Conservation (phyloP, 2,888 invertebrate genomes). For the Drepanosiphum platanoidis region DNA sequence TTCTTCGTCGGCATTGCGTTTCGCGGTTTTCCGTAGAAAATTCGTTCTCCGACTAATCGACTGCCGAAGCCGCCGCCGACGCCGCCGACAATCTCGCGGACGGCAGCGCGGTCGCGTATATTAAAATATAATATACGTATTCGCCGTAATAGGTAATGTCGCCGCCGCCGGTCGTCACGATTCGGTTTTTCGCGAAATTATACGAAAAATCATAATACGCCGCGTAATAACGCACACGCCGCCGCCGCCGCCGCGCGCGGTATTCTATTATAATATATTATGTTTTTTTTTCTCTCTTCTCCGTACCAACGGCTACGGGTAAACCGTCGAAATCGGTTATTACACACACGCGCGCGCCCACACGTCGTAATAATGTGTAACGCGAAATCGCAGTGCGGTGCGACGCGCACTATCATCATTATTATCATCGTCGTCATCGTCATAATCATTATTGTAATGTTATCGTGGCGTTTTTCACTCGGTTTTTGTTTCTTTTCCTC, state of each 20-base stretch:
- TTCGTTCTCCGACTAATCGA: not conserved
- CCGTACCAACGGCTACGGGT: too few relatives aligned
- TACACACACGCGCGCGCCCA: too few relatives aligned
- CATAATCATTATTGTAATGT: not conserved
- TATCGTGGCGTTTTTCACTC: constrained; percentile 16
- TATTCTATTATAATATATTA: too few relatives aligned
- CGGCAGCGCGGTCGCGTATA: not conserved
- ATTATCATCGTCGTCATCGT: too few relatives aligned
- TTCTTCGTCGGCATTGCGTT: constrained; percentile 1
- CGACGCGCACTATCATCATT: too few relatives aligned
- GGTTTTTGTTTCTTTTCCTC: not conserved
- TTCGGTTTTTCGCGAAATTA: constrained; percentile 17
- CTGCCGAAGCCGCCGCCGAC: not conserved
- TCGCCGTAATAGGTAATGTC: not conserved
- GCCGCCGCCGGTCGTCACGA: constrained; percentile 9
- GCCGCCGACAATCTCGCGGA: not conserved
- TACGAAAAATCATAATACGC: constrained; percentile 14
- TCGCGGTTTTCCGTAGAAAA: constrained; percentile 47
- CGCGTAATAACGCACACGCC: not conserved
- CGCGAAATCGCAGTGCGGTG: not conserved
- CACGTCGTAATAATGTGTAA: not conserved
- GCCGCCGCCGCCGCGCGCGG: too few relatives aligned
- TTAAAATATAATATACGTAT: not conserved
- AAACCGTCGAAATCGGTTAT: too few relatives aligned
- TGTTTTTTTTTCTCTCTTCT: too few relatives aligned